phyloP scores from a whole-genome alignment of 2,888 invertebrate species.

The Halictus ligatus region DNA sequence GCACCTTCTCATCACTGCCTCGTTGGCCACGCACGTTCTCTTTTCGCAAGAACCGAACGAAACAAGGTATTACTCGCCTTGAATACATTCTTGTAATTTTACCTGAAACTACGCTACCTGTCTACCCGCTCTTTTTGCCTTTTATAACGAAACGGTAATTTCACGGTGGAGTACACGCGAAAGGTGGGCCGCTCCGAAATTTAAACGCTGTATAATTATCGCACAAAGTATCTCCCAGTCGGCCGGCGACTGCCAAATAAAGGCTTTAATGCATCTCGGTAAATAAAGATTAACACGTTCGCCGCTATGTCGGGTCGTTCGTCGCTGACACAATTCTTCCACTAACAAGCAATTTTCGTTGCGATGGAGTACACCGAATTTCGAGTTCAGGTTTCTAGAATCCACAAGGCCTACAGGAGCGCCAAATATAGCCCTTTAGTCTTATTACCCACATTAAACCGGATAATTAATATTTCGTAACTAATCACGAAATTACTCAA shows the following conservation, averaged over 20 bases:
- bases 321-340: not conserved
- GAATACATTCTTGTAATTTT: conserved; percentile 17
- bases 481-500: too few species aligned
- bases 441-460: not conserved
- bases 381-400: not conserved
- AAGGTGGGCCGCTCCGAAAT: not conserved
- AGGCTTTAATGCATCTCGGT: not conserved
- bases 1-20: conserved; percentile 36
- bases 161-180: not conserved
- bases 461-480: not conserved
- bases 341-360: not conserved
- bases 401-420: not conserved
- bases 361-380: not conserved
- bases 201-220: not conserved
- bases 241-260: not conserved
- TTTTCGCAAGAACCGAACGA: conserved; percentile 15
- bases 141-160: conserved; percentile 1
- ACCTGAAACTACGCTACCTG: not conserved
- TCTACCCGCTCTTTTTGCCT: not conserved
- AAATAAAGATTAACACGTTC: not conserved
- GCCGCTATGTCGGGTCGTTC: not conserved
- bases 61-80: not conserved
- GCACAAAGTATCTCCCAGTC: not conserved
- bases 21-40: conserved; percentile 35
- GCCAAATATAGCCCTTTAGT: not conserved